Conservation (phyloP, 2,797 vertebrate species). For the Meda fulgida region DNA sequence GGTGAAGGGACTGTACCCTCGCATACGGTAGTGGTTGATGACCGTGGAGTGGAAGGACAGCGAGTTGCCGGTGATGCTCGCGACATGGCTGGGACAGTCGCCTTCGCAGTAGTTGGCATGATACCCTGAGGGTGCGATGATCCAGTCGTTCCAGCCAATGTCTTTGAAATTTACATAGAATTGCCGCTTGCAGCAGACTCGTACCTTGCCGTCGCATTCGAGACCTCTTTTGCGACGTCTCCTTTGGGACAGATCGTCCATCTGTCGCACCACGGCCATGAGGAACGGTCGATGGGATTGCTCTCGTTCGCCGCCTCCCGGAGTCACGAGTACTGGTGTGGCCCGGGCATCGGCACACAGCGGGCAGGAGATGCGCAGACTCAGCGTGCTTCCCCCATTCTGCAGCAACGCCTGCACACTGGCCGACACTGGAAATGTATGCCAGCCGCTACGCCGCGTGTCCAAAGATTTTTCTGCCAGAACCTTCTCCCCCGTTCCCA, state of each 20-base stretch:
- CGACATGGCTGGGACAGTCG: slow-evolving; percentile 93
- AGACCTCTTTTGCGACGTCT: slow-evolving; percentile 88
- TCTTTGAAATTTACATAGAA: slow-evolving; percentile 98
- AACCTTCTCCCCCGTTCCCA: slow-evolving; percentile 76
- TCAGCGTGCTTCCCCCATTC: slow-evolving; percentile 76
- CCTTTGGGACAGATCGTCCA: slow-evolving; percentile 79
- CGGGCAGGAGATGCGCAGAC: slow-evolving; percentile 86
- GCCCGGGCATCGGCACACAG: slow-evolving; percentile 88
- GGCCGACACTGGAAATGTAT: slow-evolving; percentile 88
- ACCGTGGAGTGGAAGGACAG: slow-evolving; percentile 97
- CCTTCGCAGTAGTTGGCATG: slow-evolving; percentile 98
- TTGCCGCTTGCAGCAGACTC: slow-evolving; percentile 96
- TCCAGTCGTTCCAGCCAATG: slow-evolving; percentile 99
- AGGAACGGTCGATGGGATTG: slow-evolving; percentile 95
- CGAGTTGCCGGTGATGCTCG: slow-evolving; percentile 90
- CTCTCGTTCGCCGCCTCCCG: slow-evolving; percentile 78
- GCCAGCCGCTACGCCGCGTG: slow-evolving; percentile 94
- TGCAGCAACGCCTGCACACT: slow-evolving; percentile 87
- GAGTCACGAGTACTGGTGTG: slow-evolving; percentile 81
- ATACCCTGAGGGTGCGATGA: slow-evolving; percentile 96
- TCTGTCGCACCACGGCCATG: slow-evolving; percentile 89
- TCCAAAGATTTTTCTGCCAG: slow-evolving; percentile 92
- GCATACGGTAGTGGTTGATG: slow-evolving; percentile 97
- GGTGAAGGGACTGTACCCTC: slow-evolving; percentile 93
- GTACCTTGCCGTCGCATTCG: slow-evolving; percentile 96